Base-by-base conservation (phyloP, 2,113 vertebrate species). In the Fukomys damarensis region DNA sequence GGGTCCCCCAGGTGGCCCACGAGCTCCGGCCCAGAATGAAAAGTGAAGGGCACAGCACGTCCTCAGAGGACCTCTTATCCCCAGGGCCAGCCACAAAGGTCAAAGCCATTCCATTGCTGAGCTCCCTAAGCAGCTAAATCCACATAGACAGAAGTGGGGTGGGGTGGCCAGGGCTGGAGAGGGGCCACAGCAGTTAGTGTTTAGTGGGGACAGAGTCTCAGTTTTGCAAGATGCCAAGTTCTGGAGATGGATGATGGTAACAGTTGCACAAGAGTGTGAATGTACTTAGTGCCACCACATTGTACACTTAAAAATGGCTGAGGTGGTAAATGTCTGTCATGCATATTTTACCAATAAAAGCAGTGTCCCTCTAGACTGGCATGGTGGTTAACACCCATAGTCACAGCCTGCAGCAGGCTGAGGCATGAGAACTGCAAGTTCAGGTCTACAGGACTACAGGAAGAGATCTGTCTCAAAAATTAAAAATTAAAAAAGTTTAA, bases 1-100 rank as follows among this genome's bases (percentile, higher is more conserved):
- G 52, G 32, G 1, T 4, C 10, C 0, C 30, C 9, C 26, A 58
- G 8, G 35, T 20, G 85, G 16, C 49, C 88, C 20, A 16, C 1
- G 32, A 32, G 41, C 41, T 32, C 76, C 68, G 16, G 6, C 10
- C 28, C 1, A 65, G 74, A 38, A 24, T 4, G 1, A 30, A 7
- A 4, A 0, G 26, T 5, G 19, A 38, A 12, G 74, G 2, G 2
- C 68, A 16, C 26, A 3, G 14, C 52, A 1, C 1, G 28, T 8
- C 32, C 38, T 4, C 0, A 0, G 30, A 68, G 58, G 32, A 41
- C 30, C 59, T 91, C 38, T 24, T 41, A 0, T 58, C 46, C 3
- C 46, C 56, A 49, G 41, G 65, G 32, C 63, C 63, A 17, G 56
- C 30, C 79, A 58, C 35, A 46, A 38, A 46, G 80, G 70, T 89